Conservation (phyloP, 2,113 vertebrate species). For the Piliocolobus tephrosceles region DNA sequence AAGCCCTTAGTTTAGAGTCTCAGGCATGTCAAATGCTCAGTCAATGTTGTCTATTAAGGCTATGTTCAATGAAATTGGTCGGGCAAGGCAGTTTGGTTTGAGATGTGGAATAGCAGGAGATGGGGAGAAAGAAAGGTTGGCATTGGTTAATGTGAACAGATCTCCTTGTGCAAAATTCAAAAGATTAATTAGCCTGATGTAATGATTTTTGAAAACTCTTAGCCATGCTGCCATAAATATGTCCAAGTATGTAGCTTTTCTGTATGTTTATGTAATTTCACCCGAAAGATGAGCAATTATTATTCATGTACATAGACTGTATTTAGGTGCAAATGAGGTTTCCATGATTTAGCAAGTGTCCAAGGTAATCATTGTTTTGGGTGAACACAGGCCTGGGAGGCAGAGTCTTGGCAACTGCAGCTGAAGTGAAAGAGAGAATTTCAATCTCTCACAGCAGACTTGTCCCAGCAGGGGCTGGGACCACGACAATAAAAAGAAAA, state of each 20-base stretch:
- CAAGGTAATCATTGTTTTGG: conserved; percentile 43
- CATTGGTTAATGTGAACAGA: conserved; percentile 4
- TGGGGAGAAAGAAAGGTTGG: background rate
- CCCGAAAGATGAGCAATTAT: conserved; percentile 21
- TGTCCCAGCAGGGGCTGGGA: conserved; percentile 12
- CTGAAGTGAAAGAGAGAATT: conserved; percentile 3
- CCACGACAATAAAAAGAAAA: background rate
- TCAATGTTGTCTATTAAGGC: background rate
- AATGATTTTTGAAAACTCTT: conserved; percentile 60
- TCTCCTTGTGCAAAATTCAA: background rate
- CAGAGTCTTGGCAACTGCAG: background rate
- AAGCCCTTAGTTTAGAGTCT: background rate
- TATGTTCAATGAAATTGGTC: background rate
- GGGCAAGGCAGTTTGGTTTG: background rate
- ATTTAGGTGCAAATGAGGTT: conserved; percentile 50
- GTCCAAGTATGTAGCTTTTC: background rate
- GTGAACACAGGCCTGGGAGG: background rate
- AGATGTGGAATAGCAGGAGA: background rate
- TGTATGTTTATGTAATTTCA: conserved; percentile 49
- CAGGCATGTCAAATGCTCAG: background rate
- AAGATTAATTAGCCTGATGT: conserved; percentile 55
- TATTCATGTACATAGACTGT: conserved; percentile 14
- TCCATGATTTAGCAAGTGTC: conserved; percentile 25
- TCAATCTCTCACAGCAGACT: conserved; percentile 16
- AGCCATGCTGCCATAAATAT: conserved; percentile 8